Base-by-base conservation (phyloP, 2,113 vertebrate genomes). In the Hirundichthys speculiger region DNA sequence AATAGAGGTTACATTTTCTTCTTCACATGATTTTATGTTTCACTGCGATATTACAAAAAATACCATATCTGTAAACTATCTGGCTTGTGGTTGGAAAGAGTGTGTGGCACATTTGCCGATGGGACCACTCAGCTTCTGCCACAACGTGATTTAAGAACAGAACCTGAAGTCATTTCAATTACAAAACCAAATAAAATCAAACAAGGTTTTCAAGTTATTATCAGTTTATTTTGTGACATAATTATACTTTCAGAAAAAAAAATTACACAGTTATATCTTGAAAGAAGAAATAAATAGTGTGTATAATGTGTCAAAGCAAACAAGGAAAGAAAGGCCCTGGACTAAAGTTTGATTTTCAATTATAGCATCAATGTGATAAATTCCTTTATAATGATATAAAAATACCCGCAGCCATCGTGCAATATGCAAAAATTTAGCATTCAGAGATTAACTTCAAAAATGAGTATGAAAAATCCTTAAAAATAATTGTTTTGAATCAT, bases 201-300 rank as follows among this genome's bases (percentile, higher is more conserved):
- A 46, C 34, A 24, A 2, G 1, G 2, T 4, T 20, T 45, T 41
- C 13, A 15, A 51, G 21, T 46, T 0, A n/a, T n/a, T 5, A 2
- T 58, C 2, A 27, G 1, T 86, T 83, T 83, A 80, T 69, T 72
- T 62, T 1, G 25, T 22, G 47, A 47, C 9, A 60, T 53, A 47
- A 41, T 41, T 61, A n/a, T 25, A 54, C 16, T 69, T 46, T 42
- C 41, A 73, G 51, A 71, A 3, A 50, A 3, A 8, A 74, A 0
- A 27, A 25, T 18, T 1, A 16, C 38, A 20, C 22, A 39, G 5
- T 40, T 24, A 9, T 2, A 43, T 64, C 1, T 25, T 11, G 20
- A 58, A 43, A 5, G 15, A 67, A 72, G 50, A 59, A 73, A 79
- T 84, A 76, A 68, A 79, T 75, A 55, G 0, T 42, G 47, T 64